Conservation (phyloP, 1,140 invertebrate species). For the Aphelenchoides fujianensis region DNA sequence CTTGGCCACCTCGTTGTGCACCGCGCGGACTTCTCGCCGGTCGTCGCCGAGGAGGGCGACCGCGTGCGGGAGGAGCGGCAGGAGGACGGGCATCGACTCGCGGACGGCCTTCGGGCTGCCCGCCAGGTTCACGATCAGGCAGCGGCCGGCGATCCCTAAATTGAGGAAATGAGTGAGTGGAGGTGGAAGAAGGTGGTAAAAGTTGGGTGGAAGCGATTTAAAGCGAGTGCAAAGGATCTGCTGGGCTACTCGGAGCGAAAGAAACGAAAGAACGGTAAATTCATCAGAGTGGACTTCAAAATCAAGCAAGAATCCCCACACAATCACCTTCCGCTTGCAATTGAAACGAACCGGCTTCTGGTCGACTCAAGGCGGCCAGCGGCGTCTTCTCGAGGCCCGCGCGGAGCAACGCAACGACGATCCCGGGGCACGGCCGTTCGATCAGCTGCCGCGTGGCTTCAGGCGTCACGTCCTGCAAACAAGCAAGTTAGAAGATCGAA, state of each 20-base stretch:
- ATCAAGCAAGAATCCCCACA: background rate
- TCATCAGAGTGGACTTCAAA: background rate
- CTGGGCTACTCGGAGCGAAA: too few relatives aligned
- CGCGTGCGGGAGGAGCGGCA: constrained; percentile 31
- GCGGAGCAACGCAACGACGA: constrained; percentile 27
- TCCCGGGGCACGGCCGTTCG: constrained; percentile 34
- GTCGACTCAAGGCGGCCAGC: constrained; percentile 25
- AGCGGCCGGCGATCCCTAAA: constrained; percentile 31
- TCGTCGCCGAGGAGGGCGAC: constrained; percentile 24
- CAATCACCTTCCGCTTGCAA: background rate
- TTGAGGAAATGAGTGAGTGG: too few relatives aligned
- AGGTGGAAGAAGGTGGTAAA: background rate
- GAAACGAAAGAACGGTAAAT: background rate
- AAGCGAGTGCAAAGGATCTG: too few relatives aligned
- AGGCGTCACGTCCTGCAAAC: constrained; percentile 37
- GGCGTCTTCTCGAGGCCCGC: constrained; percentile 15
- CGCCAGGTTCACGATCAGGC: constrained; percentile 40
- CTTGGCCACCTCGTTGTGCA: constrained; percentile 9
- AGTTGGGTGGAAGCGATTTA: background rate
- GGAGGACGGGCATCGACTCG: constrained; percentile 36
- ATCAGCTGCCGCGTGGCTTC: constrained; percentile 45
- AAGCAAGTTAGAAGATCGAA: background rate
- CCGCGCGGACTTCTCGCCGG: background rate
- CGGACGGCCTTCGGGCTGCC: constrained; percentile 41
- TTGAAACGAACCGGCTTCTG: constrained; percentile 17